Conservation (phyloP, 2,797 vertebrate genomes). For the Anableps anableps region DNA sequence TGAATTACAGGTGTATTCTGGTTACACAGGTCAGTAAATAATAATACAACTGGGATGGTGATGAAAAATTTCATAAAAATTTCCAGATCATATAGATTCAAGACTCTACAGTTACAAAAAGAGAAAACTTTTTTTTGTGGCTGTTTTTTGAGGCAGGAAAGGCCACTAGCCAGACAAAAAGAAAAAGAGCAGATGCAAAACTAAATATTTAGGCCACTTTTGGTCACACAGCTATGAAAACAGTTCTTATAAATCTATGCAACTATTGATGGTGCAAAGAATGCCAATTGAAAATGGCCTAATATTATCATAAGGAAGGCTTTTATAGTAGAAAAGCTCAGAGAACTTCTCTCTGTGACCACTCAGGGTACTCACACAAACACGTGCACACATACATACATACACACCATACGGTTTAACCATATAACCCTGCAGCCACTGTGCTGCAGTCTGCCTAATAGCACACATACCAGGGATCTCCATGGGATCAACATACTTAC, state of each 20-base stretch:
- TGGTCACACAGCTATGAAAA: slow-evolving; percentile 5
- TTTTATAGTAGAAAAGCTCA: slow-evolving; percentile 43
- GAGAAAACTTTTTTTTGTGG: neutral
- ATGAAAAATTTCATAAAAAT: neutral
- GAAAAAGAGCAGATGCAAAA: neutral
- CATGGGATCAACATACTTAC: slow-evolving; percentile 60
- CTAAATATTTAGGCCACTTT: neutral
- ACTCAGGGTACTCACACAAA: slow-evolving; percentile 30
- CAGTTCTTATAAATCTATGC: neutral
- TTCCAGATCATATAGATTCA: neutral
- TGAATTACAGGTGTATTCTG: too few species aligned
- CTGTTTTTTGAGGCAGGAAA: neutral
- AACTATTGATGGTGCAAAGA: slow-evolving; percentile 11
- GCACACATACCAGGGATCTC: slow-evolving; percentile 71
- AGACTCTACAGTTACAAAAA: neutral
- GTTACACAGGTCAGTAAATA: too few species aligned
- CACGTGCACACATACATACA: slow-evolving; percentile 20
- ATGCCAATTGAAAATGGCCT: slow-evolving; percentile 22
- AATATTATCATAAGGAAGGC: slow-evolving; percentile 41
- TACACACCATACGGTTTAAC: slow-evolving; percentile 44
- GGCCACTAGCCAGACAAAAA: neutral
- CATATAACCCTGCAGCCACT: slow-evolving; percentile 45
- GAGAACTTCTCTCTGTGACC: slow-evolving; percentile 55
- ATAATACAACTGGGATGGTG: neutral
- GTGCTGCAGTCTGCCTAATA: slow-evolving; percentile 63